These are phyloP conservation scores for Rhodophaea formosa DNA, from an alignment of 2,888 invertebrate genomes.

Conservation along the genomic window DNA sequence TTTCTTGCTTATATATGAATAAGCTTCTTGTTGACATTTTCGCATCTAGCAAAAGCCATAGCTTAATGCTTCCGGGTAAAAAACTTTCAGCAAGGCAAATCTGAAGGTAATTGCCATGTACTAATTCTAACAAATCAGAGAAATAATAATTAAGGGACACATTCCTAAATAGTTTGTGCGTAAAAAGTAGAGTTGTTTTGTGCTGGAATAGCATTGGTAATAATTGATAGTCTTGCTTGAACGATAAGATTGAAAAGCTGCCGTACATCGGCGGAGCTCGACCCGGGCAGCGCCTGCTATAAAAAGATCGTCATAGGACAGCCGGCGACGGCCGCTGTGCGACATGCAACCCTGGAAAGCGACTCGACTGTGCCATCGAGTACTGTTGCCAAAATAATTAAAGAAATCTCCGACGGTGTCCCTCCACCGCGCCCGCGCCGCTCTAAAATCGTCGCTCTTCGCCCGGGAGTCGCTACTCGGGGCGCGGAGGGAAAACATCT, in stretches of 20 bases:
- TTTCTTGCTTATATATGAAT: too few species aligned
- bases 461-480: slow-evolving; percentile 81
- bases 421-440: slow-evolving; percentile 83
- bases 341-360: slow-evolving; percentile 81
- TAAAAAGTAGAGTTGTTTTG: background rate
- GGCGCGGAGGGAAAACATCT: slow-evolving; percentile 81
- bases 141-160: too few species aligned
- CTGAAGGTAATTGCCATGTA: too few species aligned
- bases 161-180: background rate
- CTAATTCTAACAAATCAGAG: too few species aligned
- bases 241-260: slow-evolving; percentile 32
- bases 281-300: slow-evolving; percentile 78
- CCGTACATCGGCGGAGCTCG: slow-evolving; percentile 62
- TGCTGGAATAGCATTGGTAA: background rate
- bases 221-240: background rate
- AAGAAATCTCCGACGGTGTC: slow-evolving; percentile 85
- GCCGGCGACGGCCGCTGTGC: slow-evolving; percentile 68
- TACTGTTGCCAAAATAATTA: slow-evolving; percentile 90
- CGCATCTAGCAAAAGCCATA: too few species aligned
- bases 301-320: slow-evolving; percentile 79
- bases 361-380: slow-evolving; percentile 79
- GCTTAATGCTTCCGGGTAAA: too few species aligned
- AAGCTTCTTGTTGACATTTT: too few species aligned
- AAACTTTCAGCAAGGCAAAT: too few species aligned
- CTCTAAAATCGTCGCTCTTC: slow-evolving; percentile 81